Conservation (phyloP, 2,797 vertebrate species). For the Anguilla marmorata region DNA sequence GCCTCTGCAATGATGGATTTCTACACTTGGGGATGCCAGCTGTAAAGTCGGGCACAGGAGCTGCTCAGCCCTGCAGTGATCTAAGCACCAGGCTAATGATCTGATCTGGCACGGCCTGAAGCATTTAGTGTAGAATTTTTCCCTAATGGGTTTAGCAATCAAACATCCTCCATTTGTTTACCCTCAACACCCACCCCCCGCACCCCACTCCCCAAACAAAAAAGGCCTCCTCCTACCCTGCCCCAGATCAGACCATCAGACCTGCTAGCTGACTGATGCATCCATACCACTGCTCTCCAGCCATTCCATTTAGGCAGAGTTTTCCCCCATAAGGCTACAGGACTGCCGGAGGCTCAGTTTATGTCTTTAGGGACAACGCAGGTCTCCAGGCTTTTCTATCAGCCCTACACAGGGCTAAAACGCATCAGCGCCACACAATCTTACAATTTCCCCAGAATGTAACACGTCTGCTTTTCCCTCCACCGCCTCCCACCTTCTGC, state of each 20-base stretch:
- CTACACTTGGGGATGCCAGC: neutral
- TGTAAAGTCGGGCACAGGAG: neutral
- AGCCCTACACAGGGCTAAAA: neutral
- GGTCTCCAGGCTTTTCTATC: neutral
- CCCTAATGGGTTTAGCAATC: neutral
- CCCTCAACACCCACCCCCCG: neutral
- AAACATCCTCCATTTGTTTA: neutral
- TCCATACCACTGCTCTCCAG: neutral
- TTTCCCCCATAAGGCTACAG: neutral
- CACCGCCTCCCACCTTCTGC: neutral
- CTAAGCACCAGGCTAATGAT: slow-evolving; percentile 3
- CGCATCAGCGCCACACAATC: neutral
- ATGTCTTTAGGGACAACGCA: neutral
- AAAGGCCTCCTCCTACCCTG: neutral
- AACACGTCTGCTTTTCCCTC: neutral
- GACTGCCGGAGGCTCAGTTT: neutral
- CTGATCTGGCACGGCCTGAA: neutral
- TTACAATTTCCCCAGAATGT: neutral
- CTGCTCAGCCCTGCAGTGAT: neutral
- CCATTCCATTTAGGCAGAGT: neutral
- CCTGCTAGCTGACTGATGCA: neutral
- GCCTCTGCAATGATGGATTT: slow-evolving; percentile 2
- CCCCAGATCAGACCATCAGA: neutral
- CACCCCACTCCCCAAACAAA: too few species aligned
- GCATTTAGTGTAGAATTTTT: slow-evolving; percentile 2